Evolutionary conservation across 1,140 invertebrate species (phyloP).

Genomic region (Condylostylus longicornis): DNA sequence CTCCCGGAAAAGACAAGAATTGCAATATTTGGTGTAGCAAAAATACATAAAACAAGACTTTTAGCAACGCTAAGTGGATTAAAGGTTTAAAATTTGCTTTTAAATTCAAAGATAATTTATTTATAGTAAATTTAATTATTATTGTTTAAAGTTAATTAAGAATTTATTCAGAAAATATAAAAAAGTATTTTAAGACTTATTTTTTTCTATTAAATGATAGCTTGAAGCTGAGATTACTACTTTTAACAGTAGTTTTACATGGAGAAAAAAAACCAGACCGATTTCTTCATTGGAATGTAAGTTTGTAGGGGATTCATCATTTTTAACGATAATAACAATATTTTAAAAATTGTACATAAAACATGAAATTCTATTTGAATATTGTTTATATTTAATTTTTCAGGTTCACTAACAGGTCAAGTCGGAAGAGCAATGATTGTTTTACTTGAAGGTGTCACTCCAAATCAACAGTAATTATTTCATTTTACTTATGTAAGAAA

Average conservation of each 20-base stretch:
- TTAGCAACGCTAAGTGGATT: conserved; percentile 83
- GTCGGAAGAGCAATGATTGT: conserved; percentile 85
- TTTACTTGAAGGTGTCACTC: conserved; percentile 73
- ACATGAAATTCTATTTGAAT: no score
- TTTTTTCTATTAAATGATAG: no score
- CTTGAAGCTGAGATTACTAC: conserved; percentile 30
- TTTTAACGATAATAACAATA: no score
- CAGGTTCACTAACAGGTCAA: conserved; percentile 76
- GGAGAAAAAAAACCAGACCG: conserved; percentile 29
- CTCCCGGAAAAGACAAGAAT: conserved; percentile 25
- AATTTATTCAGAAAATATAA: background rate
- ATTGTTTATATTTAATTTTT: no score
- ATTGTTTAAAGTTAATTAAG: background rate
- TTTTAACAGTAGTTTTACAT: conserved; percentile 28
- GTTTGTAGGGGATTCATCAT: no score
- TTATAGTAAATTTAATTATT: background rate
- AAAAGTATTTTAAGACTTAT: background rate
- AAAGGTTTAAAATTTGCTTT: conserved; percentile 49
- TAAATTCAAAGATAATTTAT: background rate
- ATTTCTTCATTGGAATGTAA: conserved; percentile 65
- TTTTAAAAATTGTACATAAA: no score
- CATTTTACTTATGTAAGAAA: background rate
- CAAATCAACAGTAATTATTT: conserved; percentile 59
- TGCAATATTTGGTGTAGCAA: conserved; percentile 64
- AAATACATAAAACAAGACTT: conserved; percentile 73